phyloP scores from a whole-genome alignment of 2,888 invertebrate species.

The Tetranychus truncatus region DNA sequence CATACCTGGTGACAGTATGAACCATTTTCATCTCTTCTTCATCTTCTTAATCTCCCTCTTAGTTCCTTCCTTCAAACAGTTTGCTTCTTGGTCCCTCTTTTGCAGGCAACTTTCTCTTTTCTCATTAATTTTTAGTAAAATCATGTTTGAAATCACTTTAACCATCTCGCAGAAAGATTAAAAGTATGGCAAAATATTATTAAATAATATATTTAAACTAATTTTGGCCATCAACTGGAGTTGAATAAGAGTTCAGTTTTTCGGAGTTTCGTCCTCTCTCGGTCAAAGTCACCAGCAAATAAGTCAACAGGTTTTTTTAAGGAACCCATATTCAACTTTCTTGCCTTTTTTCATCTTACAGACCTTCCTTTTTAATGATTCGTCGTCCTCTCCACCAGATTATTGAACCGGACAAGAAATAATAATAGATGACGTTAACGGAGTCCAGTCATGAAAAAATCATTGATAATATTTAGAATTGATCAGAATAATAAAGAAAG shows the following conservation, averaged over 20 bases:
- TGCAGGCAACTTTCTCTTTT: background rate
- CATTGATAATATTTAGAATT: background rate
- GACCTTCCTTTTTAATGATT: background rate
- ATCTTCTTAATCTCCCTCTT: background rate
- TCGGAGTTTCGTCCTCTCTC: background rate
- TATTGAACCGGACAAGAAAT: background rate
- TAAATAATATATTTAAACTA: too few relatives aligned
- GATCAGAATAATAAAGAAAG: background rate
- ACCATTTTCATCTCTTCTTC: background rate
- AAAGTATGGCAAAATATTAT: too few relatives aligned
- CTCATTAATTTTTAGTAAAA: too few relatives aligned
- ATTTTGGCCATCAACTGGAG: too few relatives aligned
- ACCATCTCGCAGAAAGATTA: too few relatives aligned
- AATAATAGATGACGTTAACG: background rate
- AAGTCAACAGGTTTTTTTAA: background rate
- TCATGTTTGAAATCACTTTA: too few relatives aligned
- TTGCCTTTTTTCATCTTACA: background rate
- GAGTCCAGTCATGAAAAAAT: background rate
- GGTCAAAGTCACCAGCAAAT: background rate
- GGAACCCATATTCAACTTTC: background rate
- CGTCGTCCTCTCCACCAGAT: background rate
- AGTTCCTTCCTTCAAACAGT: background rate
- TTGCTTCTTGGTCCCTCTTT: background rate
- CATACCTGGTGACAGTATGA: conserved; percentile 1
- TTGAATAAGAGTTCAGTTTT: background rate